These are phyloP conservation scores for Drosophila nigromelanica DNA, from an alignment of 1,140 invertebrate genomes.

Conservation along the genomic window DNA sequence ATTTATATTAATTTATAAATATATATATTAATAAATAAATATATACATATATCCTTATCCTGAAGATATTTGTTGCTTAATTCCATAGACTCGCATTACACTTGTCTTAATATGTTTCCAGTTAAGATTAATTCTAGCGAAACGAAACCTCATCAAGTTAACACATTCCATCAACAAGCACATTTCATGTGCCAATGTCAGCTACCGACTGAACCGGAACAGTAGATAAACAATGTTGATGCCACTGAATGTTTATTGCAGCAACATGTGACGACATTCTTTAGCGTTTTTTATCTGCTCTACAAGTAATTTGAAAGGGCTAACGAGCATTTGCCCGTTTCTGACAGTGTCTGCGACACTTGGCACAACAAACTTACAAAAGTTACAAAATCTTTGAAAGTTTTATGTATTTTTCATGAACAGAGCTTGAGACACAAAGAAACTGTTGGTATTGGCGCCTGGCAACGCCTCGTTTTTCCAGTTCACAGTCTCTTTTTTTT, in stretches of 20 bases:
- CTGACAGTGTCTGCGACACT: conserved; percentile 19
- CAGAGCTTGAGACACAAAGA: conserved; percentile 9
- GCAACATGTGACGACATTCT: conserved; percentile 24
- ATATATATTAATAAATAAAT: not conserved
- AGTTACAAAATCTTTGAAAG: conserved; percentile 11
- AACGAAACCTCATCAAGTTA: conserved; percentile 22
- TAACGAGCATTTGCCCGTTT: conserved; percentile 7
- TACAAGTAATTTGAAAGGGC: not conserved
- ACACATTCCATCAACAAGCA: conserved; percentile 30
- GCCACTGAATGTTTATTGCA: conserved; percentile 23
- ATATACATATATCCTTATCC: not conserved
- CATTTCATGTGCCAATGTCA: conserved; percentile 28
- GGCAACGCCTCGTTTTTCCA: conserved; percentile 61
- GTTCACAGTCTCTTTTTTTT: conserved; percentile 10
- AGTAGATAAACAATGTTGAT: conserved; percentile 22
- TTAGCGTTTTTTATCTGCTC: not conserved
- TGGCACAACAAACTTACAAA: conserved; percentile 23
- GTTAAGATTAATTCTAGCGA: conserved; percentile 32
- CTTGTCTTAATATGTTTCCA: not conserved
- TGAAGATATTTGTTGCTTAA: not conserved
- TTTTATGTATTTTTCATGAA: conserved; percentile 45
- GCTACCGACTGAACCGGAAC: conserved; percentile 25
- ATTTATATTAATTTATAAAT: not conserved
- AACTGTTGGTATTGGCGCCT: conserved; percentile 21
- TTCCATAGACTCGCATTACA: not conserved